phyloP scores from a whole-genome alignment of 2,797 vertebrate genomes.

The Argyrosomus regius region DNA sequence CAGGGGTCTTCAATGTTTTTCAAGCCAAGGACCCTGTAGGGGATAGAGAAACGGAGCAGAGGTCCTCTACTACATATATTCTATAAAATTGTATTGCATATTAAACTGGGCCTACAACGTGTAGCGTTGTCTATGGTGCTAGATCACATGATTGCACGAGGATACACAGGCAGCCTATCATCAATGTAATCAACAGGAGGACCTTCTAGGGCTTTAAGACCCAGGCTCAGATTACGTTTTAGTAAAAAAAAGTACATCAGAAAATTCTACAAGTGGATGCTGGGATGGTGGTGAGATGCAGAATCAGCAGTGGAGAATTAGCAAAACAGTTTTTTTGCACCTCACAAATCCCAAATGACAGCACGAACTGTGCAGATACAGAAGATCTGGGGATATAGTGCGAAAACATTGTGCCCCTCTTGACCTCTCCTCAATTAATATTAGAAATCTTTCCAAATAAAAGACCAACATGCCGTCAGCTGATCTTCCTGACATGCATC shows the following conservation, averaged over 20 bases:
- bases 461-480: not conserved
- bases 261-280: not conserved
- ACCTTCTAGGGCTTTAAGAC: no score
- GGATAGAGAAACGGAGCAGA: no score
- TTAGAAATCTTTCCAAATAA: not conserved
- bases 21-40: no score
- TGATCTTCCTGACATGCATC: no score
- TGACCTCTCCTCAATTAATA: not conserved
- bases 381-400: not conserved
- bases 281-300: not conserved
- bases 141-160: no score
- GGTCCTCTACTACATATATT: no score
- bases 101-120: no score
- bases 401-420: not conserved
- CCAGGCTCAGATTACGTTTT: not conserved
- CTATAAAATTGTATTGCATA: no score
- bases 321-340: not conserved
- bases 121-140: no score
- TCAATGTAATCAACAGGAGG: no score
- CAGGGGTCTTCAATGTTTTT: not conserved
- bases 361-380: not conserved
- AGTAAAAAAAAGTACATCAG: not conserved
- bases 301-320: not conserved
- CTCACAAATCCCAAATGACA: not conserved
- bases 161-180: no score